Evolutionary conservation across 1,140 invertebrate species (phyloP).

Genomic region (Thaumetopoea pityocampa): DNA sequence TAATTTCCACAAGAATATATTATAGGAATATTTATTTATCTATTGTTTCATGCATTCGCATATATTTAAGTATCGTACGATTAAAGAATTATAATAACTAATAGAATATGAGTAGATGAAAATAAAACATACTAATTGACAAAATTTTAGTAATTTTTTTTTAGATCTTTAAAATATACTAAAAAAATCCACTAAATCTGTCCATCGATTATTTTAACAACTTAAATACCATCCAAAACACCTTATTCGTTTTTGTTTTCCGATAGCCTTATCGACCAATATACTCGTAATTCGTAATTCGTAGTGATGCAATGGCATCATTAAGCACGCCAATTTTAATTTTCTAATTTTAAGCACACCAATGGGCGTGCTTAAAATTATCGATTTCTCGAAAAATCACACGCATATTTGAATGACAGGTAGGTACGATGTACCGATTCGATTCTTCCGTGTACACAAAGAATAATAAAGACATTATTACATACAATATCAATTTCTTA

Average conservation of each 20-base stretch:
- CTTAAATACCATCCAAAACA: slow-evolving; percentile 14
- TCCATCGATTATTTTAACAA: slow-evolving; percentile 31
- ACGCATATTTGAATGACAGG: slow-evolving; percentile 13
- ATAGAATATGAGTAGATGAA: too few relatives aligned
- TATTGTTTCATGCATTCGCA: too few relatives aligned
- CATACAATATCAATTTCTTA: slow-evolving; percentile 31
- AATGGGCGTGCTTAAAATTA: slow-evolving; percentile 10
- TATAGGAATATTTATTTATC: too few relatives aligned
- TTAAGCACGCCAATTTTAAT: too few relatives aligned
- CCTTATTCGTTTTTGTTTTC: slow-evolving; percentile 31
- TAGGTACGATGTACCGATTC: slow-evolving; percentile 1
- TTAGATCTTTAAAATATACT: too few relatives aligned
- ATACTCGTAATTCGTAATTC: slow-evolving; percentile 45
- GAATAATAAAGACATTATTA: slow-evolving; percentile 35
- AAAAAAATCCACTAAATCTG: slow-evolving; percentile 4
- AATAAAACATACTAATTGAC: too few relatives aligned
- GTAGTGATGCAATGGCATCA: slow-evolving; percentile 32
- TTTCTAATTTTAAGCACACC: background rate
- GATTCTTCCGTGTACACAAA: slow-evolving; percentile 2
- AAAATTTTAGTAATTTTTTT: too few relatives aligned
- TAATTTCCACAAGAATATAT: too few relatives aligned
- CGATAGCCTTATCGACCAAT: slow-evolving; percentile 42
- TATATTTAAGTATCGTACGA: too few relatives aligned
- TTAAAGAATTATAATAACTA: too few relatives aligned
- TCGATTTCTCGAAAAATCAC: slow-evolving; percentile 7